Evolutionary conservation across 2,888 invertebrate species (phyloP).

Genomic region (Criorhina ranunculi): DNA sequence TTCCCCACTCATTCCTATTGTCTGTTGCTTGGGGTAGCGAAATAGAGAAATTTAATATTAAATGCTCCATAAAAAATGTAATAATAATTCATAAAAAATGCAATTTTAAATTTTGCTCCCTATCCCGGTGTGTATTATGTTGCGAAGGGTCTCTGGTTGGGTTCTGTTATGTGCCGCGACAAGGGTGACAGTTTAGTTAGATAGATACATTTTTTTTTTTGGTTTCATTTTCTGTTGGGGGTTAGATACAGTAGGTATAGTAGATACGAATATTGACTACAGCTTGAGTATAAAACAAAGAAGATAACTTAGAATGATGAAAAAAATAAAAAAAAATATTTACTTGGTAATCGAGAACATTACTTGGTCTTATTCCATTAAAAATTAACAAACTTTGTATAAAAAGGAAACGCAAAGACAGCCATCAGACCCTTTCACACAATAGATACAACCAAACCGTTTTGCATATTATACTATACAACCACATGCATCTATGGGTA

Average conservation of each 20-base stretch:
- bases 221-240: constrained; percentile 34
- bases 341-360: constrained; percentile 71
- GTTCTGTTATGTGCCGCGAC: neutral
- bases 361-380: constrained; percentile 65
- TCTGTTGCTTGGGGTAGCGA: constrained; percentile 73
- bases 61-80: constrained; percentile 79
- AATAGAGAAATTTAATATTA: constrained; percentile 85
- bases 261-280: constrained; percentile 59
- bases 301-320: constrained; percentile 14
- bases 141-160: constrained; percentile 34
- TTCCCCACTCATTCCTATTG: constrained; percentile 37
- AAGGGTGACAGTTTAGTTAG: constrained; percentile 72
- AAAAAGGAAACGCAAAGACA: constrained; percentile 29
- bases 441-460: constrained; percentile 12
- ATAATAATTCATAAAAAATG: constrained; percentile 80
- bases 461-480: constrained; percentile 18
- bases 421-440: constrained; percentile 11
- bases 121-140: constrained; percentile 37
- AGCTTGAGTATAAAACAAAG: constrained; percentile 14
- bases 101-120: constrained; percentile 75
- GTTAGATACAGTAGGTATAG: too few relatives aligned
- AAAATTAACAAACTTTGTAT: constrained; percentile 71
- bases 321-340: constrained; percentile 54
- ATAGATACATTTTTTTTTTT: constrained; percentile 47
- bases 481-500: constrained; percentile 24